Evolutionary conservation across 2,797 vertebrate genomes (phyloP).

Genomic region (Gymnothorax javanicus): DNA sequence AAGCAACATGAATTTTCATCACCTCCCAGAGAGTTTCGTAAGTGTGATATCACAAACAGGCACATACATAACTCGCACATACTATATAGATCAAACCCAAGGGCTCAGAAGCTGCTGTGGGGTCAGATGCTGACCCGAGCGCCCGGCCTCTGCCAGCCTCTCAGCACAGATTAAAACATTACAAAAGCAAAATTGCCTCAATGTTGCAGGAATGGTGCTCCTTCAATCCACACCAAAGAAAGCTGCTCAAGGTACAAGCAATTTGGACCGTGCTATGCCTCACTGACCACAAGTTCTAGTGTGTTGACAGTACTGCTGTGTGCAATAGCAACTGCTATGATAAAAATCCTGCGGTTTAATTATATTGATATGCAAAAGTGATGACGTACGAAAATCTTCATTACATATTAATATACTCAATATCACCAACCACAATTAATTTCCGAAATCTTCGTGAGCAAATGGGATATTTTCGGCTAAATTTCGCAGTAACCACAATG

Average conservation of each 20-base stretch:
- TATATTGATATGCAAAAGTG: background rate
- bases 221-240: background rate
- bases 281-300: background rate
- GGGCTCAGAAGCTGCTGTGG: background rate
- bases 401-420: background rate
- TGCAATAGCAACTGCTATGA: background rate
- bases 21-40: slow-evolving; percentile 3
- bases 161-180: background rate
- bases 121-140: background rate
- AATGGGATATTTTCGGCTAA: background rate
- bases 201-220: background rate
- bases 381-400: background rate
- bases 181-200: background rate
- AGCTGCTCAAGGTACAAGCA: background rate
- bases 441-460: background rate
- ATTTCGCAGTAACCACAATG: background rate
- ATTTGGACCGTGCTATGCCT: background rate
- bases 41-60: slow-evolving; percentile 18
- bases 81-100: slow-evolving; percentile 11
- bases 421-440: background rate
- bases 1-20: background rate
- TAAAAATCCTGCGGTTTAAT: background rate
- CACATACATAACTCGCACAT: slow-evolving; percentile 16
- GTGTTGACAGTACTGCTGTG: background rate
- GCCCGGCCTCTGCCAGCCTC: background rate